Percentiles rank a stretch among this genome's conserved stretches.
Evolutionary conservation across 2,797 vertebrate species (phyloP).

Genomic region (Lerista edwardsae): DNA sequence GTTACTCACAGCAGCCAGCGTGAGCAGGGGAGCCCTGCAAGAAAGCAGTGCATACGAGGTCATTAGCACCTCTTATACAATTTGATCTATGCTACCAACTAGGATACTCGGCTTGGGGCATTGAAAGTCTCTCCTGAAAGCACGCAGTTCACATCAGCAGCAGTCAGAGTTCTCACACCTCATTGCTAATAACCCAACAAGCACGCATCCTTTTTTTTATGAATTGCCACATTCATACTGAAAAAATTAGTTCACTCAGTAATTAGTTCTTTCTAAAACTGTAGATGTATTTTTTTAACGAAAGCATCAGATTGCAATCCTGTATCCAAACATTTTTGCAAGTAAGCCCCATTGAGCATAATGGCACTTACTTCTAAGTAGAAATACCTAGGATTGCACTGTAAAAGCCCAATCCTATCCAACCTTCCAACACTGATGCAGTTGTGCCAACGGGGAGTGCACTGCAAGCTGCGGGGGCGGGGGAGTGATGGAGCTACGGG

Average conservation of each 20-base stretch:
- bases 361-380: too few relatives aligned
- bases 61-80: constrained; percentile 25
- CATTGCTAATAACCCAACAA: not conserved
- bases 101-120: not conserved
- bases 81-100: constrained; percentile 27
- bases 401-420: too few relatives aligned
- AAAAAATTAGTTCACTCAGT: not conserved
- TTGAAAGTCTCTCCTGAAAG: not conserved
- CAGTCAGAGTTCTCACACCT: not conserved
- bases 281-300: too few relatives aligned
- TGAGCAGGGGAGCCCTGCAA: constrained; percentile 20
- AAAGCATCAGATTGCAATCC: too few relatives aligned
- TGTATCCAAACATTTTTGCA: too few relatives aligned
- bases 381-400: too few relatives aligned
- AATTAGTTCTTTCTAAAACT: not conserved
- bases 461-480: too few relatives aligned
- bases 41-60: constrained; percentile 13
- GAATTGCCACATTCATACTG: not conserved
- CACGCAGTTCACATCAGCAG: not conserved
- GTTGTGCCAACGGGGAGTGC: too few relatives aligned
- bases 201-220: not conserved
- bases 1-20: constrained; percentile 34
- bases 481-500: too few relatives aligned
- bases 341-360: too few relatives aligned
- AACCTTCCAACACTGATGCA: too few relatives aligned